Percentiles rank a stretch among this genome's conserved stretches.
Conservation (phyloP, 2,888 invertebrate species). For the Nemotelus nigrinus region DNA sequence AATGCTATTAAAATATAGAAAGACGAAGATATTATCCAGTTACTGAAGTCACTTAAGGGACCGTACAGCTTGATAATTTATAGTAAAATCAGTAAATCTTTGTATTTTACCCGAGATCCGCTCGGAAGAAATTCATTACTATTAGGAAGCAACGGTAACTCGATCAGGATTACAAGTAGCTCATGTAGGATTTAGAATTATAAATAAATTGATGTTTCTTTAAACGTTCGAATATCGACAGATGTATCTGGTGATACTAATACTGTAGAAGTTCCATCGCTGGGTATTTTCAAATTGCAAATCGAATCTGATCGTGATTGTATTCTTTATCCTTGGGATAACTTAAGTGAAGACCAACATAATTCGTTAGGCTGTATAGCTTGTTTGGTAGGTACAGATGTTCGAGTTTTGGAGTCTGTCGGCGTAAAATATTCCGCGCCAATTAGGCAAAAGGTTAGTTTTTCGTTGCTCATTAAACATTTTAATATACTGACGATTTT, state of each 20-base stretch:
- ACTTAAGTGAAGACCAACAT: slow-evolving; percentile 32
- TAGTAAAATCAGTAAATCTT: slow-evolving; percentile 67
- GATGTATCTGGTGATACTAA: slow-evolving; percentile 56
- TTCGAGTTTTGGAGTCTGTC: slow-evolving; percentile 49
- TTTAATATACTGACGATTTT: neutral
- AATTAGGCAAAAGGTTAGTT: slow-evolving; percentile 20
- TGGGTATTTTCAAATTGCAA: slow-evolving; percentile 67
- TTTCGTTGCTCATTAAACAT: neutral
- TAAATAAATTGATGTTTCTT: no score
- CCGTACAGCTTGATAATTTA: slow-evolving; percentile 87
- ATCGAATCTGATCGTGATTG: slow-evolving; percentile 56
- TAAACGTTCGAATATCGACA: neutral
- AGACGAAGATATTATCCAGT: slow-evolving; percentile 57
- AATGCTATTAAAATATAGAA: slow-evolving; percentile 43
- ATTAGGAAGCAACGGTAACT: slow-evolving; percentile 66
- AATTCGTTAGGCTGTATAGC: neutral
- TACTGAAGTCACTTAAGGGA: slow-evolving; percentile 74
- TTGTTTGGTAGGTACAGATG: slow-evolving; percentile 46
- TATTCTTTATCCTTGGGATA: slow-evolving; percentile 60
- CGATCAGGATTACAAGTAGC: slow-evolving; percentile 67
- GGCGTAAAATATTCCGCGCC: neutral
- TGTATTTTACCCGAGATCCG: slow-evolving; percentile 87
- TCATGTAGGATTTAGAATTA: slow-evolving; percentile 61
- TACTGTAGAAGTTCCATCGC: slow-evolving; percentile 72
- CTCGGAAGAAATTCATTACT: slow-evolving; percentile 88